These are phyloP conservation scores for Tubulanus polymorphus DNA, from an alignment of 2,888 invertebrate genomes.

Conservation along the genomic window DNA sequence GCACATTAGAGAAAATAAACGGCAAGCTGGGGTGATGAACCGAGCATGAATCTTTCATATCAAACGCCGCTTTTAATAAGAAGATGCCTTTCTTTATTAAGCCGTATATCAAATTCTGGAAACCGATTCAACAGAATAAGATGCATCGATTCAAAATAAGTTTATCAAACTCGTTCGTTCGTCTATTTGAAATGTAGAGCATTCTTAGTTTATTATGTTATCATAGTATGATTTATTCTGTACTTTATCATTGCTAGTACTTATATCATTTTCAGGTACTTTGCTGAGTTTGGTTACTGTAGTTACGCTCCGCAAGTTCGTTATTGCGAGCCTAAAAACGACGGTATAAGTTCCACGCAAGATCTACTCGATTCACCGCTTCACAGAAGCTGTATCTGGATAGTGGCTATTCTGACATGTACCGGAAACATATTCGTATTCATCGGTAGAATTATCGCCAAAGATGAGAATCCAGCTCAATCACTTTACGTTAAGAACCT, in stretches of 20 bases:
- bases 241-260: too few relatives aligned
- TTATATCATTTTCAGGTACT: conserved; percentile 54
- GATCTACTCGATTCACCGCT: background rate
- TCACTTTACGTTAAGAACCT: conserved; percentile 65
- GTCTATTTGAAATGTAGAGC: background rate
- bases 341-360: conserved; percentile 55
- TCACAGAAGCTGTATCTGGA: conserved; percentile 58
- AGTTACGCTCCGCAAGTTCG: conserved; percentile 61
- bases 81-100: too few relatives aligned
- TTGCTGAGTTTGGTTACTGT: conserved; percentile 64
- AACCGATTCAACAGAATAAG: too few relatives aligned
- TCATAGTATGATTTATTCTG: background rate
- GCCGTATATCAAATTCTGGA: too few relatives aligned
- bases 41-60: too few relatives aligned
- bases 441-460: conserved; percentile 38
- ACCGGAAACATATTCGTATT: conserved; percentile 57
- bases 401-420: conserved; percentile 62
- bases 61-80: too few relatives aligned
- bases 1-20: too few relatives aligned
- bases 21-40: too few relatives aligned
- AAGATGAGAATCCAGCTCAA: conserved; percentile 63
- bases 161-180: too few relatives aligned
- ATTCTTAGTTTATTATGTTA: background rate
- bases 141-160: too few relatives aligned
- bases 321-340: conserved; percentile 62